Evolutionary conservation across 2,113 vertebrate genomes (phyloP).

Genomic region (Percina caprodes): DNA sequence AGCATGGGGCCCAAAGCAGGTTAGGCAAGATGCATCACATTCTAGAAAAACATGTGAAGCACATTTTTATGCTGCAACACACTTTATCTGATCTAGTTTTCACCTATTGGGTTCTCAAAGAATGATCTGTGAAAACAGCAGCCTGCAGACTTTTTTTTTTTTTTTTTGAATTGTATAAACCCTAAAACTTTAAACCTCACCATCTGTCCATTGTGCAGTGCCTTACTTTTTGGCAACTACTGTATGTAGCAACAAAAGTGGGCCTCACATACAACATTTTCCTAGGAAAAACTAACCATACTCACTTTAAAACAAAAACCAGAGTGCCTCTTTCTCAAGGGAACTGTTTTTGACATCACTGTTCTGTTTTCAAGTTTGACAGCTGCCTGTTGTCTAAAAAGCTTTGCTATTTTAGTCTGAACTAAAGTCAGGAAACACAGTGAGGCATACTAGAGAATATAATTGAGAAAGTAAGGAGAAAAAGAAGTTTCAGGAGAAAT

Average conservation of each 20-base stretch:
- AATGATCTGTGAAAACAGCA: constrained; percentile 8
- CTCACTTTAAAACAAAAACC: constrained; percentile 54
- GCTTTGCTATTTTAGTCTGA: constrained; percentile 65
- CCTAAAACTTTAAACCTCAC: background rate
- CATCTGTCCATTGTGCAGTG: constrained; percentile 29
- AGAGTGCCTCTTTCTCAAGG: constrained; percentile 63
- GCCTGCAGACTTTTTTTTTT: too few relatives aligned
- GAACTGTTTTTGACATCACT: constrained; percentile 54
- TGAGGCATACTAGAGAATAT: constrained; percentile 47
- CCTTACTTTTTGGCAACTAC: constrained; percentile 30
- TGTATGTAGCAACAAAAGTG: constrained; percentile 48
- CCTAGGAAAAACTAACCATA: constrained; percentile 33
- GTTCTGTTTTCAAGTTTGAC: constrained; percentile 69
- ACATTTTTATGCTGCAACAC: background rate
- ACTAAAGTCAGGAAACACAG: constrained; percentile 53
- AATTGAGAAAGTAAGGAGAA: constrained; percentile 40
- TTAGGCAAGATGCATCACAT: constrained; percentile 85
- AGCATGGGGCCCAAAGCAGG: constrained; percentile 81
- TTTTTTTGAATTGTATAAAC: background rate
- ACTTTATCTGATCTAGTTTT: background rate
- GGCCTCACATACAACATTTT: constrained; percentile 49
- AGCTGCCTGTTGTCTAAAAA: constrained; percentile 71
- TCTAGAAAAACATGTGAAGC: constrained; percentile 74
- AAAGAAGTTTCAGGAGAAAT: constrained; percentile 7
- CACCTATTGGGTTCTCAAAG: background rate